Percentiles rank a stretch among this genome's conserved stretches.
Conservation (phyloP, 2,888 invertebrate genomes). For the Dicyrtomina minuta region DNA sequence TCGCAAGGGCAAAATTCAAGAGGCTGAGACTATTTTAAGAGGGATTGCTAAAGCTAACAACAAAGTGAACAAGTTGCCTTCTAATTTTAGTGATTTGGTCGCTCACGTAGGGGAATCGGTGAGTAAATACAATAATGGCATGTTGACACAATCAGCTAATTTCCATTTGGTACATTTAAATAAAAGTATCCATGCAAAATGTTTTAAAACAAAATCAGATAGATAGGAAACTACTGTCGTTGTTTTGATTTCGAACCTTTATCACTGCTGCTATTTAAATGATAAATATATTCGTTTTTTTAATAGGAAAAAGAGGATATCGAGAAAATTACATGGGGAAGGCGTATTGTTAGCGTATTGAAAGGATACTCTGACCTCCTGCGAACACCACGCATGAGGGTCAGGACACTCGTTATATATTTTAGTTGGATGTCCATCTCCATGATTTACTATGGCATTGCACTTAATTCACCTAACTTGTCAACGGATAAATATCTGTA, state of each 20-base stretch:
- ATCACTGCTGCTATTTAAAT: no score
- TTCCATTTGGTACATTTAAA: no score
- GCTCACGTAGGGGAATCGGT: constrained; percentile 41
- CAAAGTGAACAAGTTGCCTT: constrained; percentile 31
- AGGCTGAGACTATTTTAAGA: constrained; percentile 42
- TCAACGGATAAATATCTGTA: constrained; percentile 46
- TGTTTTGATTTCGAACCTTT: no score
- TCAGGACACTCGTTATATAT: constrained; percentile 40
- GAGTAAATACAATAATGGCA: constrained; percentile 14
- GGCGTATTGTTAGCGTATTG: constrained; percentile 31
- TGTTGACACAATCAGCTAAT: no score
- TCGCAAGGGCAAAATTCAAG: constrained; percentile 37
- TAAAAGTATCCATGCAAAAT: no score
- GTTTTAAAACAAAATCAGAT: no score
- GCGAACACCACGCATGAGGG: constrained; percentile 37
- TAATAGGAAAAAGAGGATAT: constrained; percentile 40
- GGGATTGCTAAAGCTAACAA: constrained; percentile 36
- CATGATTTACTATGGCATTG: constrained; percentile 49
- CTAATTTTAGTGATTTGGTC: constrained; percentile 38
- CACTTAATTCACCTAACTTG: constrained; percentile 47
- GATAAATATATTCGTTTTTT: constrained; percentile 2
- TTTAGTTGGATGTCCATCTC: constrained; percentile 46
- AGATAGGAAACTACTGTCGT: no score
- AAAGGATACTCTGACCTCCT: constrained; percentile 41
- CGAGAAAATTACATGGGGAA: constrained; percentile 36